Evolutionary conservation across 2,888 invertebrate genomes (phyloP).

Genomic region (Gymnosoma rotundatum): DNA sequence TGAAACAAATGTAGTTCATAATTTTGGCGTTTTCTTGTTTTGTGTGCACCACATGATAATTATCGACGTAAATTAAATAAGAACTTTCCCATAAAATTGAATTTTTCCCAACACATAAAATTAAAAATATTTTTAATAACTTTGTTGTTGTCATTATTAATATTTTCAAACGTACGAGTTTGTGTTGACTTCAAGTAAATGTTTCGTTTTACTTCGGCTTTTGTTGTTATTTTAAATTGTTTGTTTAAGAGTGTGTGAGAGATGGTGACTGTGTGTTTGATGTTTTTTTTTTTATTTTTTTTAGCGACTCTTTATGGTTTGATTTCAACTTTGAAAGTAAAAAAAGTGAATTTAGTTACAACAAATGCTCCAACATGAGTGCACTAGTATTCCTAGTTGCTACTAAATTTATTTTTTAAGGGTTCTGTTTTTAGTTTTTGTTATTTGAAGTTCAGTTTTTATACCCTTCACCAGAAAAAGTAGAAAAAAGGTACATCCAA

Average conservation of each 20-base stretch:
- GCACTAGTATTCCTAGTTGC: conserved; percentile 12
- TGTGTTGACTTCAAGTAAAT: conserved; percentile 29
- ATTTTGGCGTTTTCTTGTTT: too few relatives aligned
- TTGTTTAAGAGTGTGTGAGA: not conserved
- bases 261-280: conserved; percentile 4
- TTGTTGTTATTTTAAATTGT: conserved; percentile 19
- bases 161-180: not conserved
- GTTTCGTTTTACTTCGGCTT: conserved; percentile 41
- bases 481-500: too few relatives aligned
- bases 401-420: conserved; percentile 1
- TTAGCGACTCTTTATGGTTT: conserved; percentile 28
- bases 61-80: too few relatives aligned
- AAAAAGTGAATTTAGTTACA: conserved; percentile 7
- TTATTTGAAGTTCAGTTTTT: conserved; percentile 38
- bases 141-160: too few relatives aligned
- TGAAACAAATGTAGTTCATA: too few relatives aligned
- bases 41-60: too few relatives aligned
- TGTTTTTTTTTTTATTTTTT: not conserved
- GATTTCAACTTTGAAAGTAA: conserved; percentile 15
- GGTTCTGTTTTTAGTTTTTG: conserved; percentile 13
- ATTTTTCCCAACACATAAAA: too few relatives aligned
- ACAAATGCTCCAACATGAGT: conserved; percentile 18
- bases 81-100: too few relatives aligned
- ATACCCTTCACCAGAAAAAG: too few relatives aligned
- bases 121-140: too few relatives aligned